Conservation (phyloP, 2,113 vertebrate species). For the Rutilus rutilus region DNA sequence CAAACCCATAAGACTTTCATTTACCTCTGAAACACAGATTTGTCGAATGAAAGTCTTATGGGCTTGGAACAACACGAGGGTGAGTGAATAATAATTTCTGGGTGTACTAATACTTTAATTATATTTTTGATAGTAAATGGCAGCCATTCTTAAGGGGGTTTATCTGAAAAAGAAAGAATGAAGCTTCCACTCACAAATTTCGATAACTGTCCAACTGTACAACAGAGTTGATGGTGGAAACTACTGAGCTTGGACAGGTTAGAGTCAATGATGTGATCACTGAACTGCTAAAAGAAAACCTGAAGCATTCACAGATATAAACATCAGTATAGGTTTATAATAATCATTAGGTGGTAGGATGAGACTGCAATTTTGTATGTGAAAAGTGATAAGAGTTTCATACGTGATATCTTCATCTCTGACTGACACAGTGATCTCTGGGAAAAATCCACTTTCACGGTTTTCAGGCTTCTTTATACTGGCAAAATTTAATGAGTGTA, state of each 20-base stretch:
- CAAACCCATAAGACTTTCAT: too few relatives aligned
- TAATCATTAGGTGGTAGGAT: neutral
- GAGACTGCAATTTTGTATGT: neutral
- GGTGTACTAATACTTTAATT: too few relatives aligned
- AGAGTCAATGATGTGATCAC: neutral
- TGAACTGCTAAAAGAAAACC: neutral
- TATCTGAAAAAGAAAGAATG: neutral
- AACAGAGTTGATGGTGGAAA: neutral
- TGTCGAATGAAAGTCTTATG: too few relatives aligned
- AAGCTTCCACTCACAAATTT: neutral
- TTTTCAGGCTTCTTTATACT: neutral
- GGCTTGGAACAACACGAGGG: too few relatives aligned
- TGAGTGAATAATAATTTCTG: too few relatives aligned
- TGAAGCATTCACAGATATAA: constrained; percentile 4
- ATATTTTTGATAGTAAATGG: too few relatives aligned
- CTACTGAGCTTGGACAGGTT: neutral
- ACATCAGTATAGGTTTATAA: neutral
- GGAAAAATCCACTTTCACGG: too few relatives aligned
- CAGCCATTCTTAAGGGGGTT: neutral
- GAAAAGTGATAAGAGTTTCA: neutral
- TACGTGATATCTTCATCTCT: constrained; percentile 24
- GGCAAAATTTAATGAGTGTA: neutral
- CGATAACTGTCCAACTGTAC: accelerated
- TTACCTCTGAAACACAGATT: too few relatives aligned
- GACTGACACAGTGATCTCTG: neutral